A percentile compares a stretch with the other conserved stretches of the same genome.
These are phyloP conservation scores for Catharus ustulatus DNA, from an alignment of 2,797 vertebrate species.

Conservation along the genomic window DNA sequence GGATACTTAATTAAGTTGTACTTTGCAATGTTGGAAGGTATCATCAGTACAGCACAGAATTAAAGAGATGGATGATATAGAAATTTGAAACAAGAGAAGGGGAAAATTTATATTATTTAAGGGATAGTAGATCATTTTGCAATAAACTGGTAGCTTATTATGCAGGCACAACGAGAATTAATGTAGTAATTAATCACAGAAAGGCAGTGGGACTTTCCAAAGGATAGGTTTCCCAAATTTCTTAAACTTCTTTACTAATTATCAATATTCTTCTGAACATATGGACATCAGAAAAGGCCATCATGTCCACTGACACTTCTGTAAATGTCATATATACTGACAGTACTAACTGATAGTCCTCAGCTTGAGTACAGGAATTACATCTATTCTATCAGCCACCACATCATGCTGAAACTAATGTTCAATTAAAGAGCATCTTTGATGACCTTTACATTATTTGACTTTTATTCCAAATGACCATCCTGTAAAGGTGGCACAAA, in stretches of 20 bases:
- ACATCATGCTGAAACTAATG: neutral
- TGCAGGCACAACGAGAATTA: neutral
- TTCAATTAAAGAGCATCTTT: neutral
- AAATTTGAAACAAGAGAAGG: neutral
- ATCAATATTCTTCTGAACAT: neutral
- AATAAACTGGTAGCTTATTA: neutral
- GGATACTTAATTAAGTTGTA: neutral
- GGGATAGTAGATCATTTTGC: neutral
- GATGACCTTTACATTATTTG: neutral
- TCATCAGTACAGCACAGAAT: neutral
- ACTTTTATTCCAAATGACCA: neutral
- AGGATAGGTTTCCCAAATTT: neutral
- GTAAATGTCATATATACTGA: neutral
- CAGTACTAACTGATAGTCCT: neutral
- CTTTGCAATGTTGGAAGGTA: neutral
- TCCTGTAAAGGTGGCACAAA: neutral
- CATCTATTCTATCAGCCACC: neutral
- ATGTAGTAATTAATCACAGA: neutral
- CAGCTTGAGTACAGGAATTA: neutral
- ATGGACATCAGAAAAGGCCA: neutral
- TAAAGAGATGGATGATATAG: neutral
- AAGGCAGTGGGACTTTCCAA: neutral
- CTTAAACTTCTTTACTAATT: neutral
- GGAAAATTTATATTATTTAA: neutral
- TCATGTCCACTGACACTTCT: accelerated